Conservation (phyloP, 2,113 vertebrate species). For the Nothobranchius furzeri region DNA sequence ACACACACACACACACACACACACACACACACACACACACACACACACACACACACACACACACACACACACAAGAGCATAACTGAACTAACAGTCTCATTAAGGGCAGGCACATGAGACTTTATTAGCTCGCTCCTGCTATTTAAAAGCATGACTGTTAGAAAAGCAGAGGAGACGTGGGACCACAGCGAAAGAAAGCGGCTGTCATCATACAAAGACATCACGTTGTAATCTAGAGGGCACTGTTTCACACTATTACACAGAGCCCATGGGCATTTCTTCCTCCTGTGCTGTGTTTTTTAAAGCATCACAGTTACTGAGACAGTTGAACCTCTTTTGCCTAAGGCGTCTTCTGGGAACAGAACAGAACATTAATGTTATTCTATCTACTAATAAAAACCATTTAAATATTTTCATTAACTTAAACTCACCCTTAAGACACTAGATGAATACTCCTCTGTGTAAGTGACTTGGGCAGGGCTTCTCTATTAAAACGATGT, state of each 20-base stretch:
- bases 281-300: background rate
- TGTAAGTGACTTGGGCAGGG: background rate
- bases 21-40: conserved; percentile 15
- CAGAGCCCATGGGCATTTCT: conserved; percentile 4
- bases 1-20: conserved; percentile 15
- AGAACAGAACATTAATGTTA: background rate
- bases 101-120: conserved; percentile 35
- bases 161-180: conserved; percentile 27
- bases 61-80: conserved; percentile 12
- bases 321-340: conserved; percentile 28
- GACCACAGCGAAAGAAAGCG: conserved; percentile 20
- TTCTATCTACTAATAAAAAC: background rate
- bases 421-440: background rate
- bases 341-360: background rate
- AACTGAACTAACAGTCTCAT: conserved; percentile 48
- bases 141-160: conserved; percentile 52
- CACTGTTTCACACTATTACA: conserved; percentile 29
- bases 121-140: conserved; percentile 43
- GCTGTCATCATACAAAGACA: conserved; percentile 39
- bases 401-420: background rate
- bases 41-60: conserved; percentile 11
- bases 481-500: background rate
- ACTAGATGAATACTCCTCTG: background rate
- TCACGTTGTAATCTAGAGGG: conserved; percentile 33
- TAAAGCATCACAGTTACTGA: conserved; percentile 11